phyloP scores from a whole-genome alignment of 2,888 invertebrate species.

The Ernsta delagoae region DNA sequence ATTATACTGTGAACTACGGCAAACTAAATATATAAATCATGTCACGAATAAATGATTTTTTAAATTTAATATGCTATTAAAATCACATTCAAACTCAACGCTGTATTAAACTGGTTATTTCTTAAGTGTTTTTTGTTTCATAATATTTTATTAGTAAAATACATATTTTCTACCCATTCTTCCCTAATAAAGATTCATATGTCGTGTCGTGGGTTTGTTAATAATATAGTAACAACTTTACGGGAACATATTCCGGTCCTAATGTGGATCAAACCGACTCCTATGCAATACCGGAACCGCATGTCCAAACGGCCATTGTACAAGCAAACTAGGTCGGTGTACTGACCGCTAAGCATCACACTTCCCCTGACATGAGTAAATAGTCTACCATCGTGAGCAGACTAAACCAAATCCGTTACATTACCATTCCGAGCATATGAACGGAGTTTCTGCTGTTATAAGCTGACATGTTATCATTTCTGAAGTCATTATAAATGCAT shows the following conservation, averaged over 20 bases:
- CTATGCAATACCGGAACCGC: neutral
- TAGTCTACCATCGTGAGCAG: neutral
- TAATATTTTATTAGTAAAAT: too few species aligned
- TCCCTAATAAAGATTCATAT: too few species aligned
- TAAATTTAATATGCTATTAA: too few species aligned
- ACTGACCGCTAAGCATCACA: neutral
- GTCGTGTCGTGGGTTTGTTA: too few species aligned
- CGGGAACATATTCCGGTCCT: neutral
- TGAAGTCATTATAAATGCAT: constrained; percentile 36
- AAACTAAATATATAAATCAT: too few species aligned
- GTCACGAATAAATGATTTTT: too few species aligned
- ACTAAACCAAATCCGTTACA: constrained; percentile 28
- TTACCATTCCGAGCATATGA: constrained; percentile 17
- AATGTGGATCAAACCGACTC: neutral
- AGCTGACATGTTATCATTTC: constrained; percentile 34
- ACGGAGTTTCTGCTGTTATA: constrained; percentile 24
- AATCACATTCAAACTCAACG: too few species aligned
- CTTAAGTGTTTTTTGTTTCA: too few species aligned
- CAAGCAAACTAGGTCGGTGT: constrained; percentile 7
- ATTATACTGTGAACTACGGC: too few species aligned
- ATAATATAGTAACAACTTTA: too few species aligned
- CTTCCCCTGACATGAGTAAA: constrained; percentile 6
- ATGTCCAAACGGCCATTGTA: constrained; percentile 7
- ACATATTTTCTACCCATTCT: too few species aligned
- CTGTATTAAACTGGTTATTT: too few species aligned